Evolutionary conservation across 2,888 invertebrate genomes (phyloP), one percentile per base, ranked within the genome.

Genomic region (Polydrusus cervinus): DNA sequence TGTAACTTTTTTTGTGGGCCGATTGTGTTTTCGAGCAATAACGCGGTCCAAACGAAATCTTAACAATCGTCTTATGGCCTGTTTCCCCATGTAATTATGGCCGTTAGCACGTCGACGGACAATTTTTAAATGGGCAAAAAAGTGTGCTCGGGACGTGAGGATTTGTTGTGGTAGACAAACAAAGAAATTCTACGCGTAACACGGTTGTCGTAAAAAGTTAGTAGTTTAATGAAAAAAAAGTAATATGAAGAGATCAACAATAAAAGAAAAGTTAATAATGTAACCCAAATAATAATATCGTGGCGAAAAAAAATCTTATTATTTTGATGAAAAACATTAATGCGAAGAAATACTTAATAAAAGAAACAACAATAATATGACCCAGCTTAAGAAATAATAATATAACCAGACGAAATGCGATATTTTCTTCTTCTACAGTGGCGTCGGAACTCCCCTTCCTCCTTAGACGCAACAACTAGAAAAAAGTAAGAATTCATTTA

Each of bases 31-130:
- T 53, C 53, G 68, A 45, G 43, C 73, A 49, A 73, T 73, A 73
- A 73, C 64, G 68, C 64, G 74, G 68, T 40, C 69, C 74, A 43
- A 57, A 34, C 49, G 40, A 70, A 74, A 70, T 74, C 67, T 74
- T 66, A 70, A 74, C 74, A 70, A 69, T 74, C 62, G 74, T 74
- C 62, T 68, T 73, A 73, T 73, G 43, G 67, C 38, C 73, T 62
- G 64, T 74, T 70, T 69, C 40, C 40, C 34, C 45, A 25, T 57
- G 66, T 74, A 74, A 74, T 74, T 74, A 66, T 16, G 38, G 51
- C 61, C 34, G 74, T 74, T 74, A 70, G 69, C 74, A 74, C 74
- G 74, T 74, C 65, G 74, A 64, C 53, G 49, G 61, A 61, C 57
- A 73, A 66, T 65, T 60, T 73, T 73, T 38, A 67, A 61, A 49